Percentiles rank a stretch among this genome's conserved stretches.
These are phyloP conservation scores for Trichosurus vulpecula DNA, from an alignment of 2,797 vertebrate species.

Conservation along the genomic window DNA sequence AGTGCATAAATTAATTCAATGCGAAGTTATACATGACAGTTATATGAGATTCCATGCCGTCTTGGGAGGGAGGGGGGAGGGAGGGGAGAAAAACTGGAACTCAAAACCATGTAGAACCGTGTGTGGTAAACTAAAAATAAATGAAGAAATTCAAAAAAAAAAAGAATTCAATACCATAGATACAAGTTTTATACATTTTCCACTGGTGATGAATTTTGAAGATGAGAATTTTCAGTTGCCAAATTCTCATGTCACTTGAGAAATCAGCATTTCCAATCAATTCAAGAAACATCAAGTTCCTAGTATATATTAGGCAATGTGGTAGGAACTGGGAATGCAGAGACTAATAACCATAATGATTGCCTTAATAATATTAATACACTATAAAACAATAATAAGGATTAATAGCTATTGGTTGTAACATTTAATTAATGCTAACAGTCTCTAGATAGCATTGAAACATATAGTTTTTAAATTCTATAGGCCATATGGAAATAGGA, in stretches of 20 bases:
- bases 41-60: no score
- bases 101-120: no score
- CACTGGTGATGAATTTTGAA: neutral
- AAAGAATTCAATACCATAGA: neutral
- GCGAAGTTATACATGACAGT: no score
- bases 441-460: neutral
- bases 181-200: neutral
- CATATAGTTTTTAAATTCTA: neutral
- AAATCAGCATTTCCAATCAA: neutral
- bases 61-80: no score
- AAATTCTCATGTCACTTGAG: no score
- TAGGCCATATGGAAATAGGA: neutral
- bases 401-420: neutral
- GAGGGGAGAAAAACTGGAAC: no score
- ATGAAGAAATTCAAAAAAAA: no score
- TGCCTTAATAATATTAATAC: neutral
- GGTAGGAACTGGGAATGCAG: neutral
- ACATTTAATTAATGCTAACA: neutral
- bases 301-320: neutral
- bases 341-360: neutral
- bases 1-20: no score
- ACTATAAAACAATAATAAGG: neutral
- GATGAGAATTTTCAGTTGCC: neutral
- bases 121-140: no score
- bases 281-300: neutral